Base-by-base conservation (phyloP, 2,888 invertebrate species). In the Drosophila setosimentum region DNA sequence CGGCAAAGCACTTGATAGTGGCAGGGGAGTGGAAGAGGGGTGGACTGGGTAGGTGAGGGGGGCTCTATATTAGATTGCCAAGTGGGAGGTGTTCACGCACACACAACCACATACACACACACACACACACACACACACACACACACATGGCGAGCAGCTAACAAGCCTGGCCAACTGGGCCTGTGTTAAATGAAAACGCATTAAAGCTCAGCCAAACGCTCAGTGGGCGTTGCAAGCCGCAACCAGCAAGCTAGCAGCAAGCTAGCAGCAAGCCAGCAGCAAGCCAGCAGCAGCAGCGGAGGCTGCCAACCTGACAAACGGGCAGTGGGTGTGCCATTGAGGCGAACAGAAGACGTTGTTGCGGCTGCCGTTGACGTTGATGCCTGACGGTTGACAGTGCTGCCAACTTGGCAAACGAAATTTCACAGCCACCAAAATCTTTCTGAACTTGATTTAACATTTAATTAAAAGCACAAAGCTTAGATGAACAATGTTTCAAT, bases 41-140 rank as follows among this genome's bases (percentile, higher is more conserved):
- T 35, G 42, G 68, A 29, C 49, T 32, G 60, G 51, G 71, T 27
- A 51, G 61, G 42, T 13, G 18, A 50, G 49, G 18, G 50, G 57
- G 72, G 78, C 82, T 85, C 84, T 87, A 85, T 91, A 88, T 90
- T 90, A 82, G 90, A 90, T 90, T 89, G 89, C 87, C 82, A 90
- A 91, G 90, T 91, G 86, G 90, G 91, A 90, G 91, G 90, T 85
- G 83, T 87, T 83, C 78, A 74, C 83, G 30, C 80, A 83, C 82
- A 85, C 73, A 72, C 49, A 51, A 59, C 53, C 54, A 27, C 57
- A 85, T 72, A 55, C 40, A 85, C 74, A 55, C 40, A 37, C 40
- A 62, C 21, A 59, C 55, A 11, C 42, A 6, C 24, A 33, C 24
- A 27, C 21, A 29, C 21, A 62, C 51, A 57, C 40, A 51, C 40